Conservation (phyloP, 1,140 invertebrate genomes). For the Eufriesea mexicana region DNA sequence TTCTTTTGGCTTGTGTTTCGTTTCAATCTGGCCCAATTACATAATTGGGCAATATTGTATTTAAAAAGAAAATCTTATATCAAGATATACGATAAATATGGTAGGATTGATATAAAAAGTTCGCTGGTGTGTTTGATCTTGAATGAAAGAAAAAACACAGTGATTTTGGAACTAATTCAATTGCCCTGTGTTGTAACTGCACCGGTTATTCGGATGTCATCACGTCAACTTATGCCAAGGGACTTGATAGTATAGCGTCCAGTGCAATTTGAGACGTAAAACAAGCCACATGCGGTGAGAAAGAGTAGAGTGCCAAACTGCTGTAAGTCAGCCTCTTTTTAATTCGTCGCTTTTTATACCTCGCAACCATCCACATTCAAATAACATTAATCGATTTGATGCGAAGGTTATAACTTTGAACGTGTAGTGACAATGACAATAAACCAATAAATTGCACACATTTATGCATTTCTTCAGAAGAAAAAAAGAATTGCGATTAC, state of each 20-base stretch:
- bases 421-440: background rate
- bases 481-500: background rate
- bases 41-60: too few relatives aligned
- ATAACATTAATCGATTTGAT: background rate
- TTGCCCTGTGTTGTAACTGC: background rate
- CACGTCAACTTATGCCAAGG: background rate
- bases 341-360: background rate
- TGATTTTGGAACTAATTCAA: background rate
- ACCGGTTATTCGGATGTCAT: slow-evolving; percentile 6
- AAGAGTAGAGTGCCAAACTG: background rate
- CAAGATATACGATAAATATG: too few relatives aligned
- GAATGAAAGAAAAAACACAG: background rate
- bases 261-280: background rate
- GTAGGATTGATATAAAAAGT: background rate
- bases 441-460: background rate
- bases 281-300: background rate
- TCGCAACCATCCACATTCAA: background rate
- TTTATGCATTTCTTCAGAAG: background rate
- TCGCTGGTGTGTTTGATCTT: too few relatives aligned
- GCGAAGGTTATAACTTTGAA: background rate
- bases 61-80: too few relatives aligned
- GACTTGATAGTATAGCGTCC: slow-evolving; percentile 17
- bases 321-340: background rate
- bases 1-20: too few relatives aligned
- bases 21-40: too few relatives aligned